Base-by-base conservation (phyloP, 1,140 invertebrate species). In the Drusus annulatus region DNA sequence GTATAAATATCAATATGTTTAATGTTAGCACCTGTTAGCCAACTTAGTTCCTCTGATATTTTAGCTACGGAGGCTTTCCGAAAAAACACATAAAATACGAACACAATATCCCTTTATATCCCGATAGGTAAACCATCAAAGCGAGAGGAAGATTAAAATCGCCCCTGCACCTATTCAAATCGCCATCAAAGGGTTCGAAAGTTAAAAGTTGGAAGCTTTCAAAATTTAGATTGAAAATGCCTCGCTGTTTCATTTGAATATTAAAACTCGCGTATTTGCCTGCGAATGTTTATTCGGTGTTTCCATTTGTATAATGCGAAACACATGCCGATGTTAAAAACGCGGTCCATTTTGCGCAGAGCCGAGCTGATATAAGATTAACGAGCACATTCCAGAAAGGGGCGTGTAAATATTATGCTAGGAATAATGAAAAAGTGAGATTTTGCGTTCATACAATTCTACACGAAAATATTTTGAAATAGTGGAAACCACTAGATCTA, bases 251-350 rank as follows among this genome's bases (percentile, higher is more conserved):
- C 62, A 65, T 65, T 65, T 25, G 36, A 25, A 65, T 28, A 65
- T 65, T 65, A 31, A 65, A 65, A 16, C 5, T n/a, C 25, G 25
- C 21, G n/a, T 13, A 65, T 28, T 65, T n/a, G 13, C n/a, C 62
- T 1, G 16, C 10, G 28, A 25, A 28, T 65, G 28, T 65, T 65
- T 65, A 65, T 65, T 65, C 62, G 28, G 62, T 28, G 62, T 31
- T 65, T 31, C 62, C 62, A 65, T 28, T 45, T 15, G 16, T 65
- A 13, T 65, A 25, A 45, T 45, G 36, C 10, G 36, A 45, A 45
- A 65, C 62, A 65, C 62, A n/a, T 65, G 62, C 28, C 25, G 23
- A n/a, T 65, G 28, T 45, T 13, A 28, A 65, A 65, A 63, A 65
- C 16, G 28, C 6, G 21, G 21, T 28, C 62, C 62, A 3, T 65